Conservation (phyloP, 2,113 vertebrate species). For the Aepyceros melampus region DNA sequence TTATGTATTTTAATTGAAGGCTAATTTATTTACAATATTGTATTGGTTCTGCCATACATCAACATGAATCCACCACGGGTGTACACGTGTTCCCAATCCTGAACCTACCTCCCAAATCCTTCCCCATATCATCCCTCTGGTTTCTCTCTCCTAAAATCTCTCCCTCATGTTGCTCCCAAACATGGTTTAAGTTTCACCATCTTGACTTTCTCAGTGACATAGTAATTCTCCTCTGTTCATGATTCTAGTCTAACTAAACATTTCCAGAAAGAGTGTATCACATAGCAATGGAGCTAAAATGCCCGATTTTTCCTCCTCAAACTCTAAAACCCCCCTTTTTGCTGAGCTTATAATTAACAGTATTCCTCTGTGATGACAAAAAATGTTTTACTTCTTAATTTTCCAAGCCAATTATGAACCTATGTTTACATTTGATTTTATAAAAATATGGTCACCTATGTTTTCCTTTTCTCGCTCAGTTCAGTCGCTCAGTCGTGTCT, state of each 20-base stretch:
- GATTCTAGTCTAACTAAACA: background rate
- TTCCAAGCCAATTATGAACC: background rate
- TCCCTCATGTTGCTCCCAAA: background rate
- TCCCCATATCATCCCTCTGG: no score
- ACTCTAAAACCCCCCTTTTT: background rate
- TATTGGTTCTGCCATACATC: no score
- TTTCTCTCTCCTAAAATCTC: accelerated
- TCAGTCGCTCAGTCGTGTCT: no score
- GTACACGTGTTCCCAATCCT: no score
- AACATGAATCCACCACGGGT: no score
- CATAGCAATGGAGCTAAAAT: background rate
- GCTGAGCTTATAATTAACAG: background rate
- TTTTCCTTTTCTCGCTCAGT: background rate
- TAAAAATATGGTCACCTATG: background rate
- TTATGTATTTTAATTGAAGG: no score
- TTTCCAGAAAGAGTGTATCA: background rate
- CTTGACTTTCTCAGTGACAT: background rate
- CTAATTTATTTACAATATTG: no score
- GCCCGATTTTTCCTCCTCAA: background rate
- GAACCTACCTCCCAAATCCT: no score
- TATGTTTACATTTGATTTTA: background rate
- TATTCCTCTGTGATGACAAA: background rate
- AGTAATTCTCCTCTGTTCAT: background rate
- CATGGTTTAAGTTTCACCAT: background rate
- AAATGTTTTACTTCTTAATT: background rate